Conservation (phyloP, 2,113 vertebrate species). For the Gallinago media region DNA sequence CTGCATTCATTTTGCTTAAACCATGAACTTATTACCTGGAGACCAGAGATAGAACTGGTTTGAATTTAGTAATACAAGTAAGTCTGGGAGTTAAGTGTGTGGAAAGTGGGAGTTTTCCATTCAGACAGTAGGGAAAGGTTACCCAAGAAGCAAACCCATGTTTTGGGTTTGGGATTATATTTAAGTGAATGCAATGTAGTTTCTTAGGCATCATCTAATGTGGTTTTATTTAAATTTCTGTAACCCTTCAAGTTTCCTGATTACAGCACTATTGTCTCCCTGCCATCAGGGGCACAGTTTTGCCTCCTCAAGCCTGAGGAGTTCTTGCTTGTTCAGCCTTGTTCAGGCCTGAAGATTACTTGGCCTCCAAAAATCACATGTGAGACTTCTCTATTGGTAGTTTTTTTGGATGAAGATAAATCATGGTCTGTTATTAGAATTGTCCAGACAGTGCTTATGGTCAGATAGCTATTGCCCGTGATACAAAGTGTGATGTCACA, state of each 20-base stretch:
- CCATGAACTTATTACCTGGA: neutral
- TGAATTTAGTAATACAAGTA: neutral
- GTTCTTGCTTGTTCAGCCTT: too few species aligned
- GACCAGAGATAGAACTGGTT: neutral
- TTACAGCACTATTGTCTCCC: neutral
- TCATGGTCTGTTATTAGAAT: slow-evolving; percentile 32
- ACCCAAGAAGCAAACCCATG: neutral
- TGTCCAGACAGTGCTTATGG: neutral
- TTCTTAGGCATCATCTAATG: neutral
- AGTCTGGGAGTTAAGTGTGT: neutral
- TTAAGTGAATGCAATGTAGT: neutral
- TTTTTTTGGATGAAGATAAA: neutral
- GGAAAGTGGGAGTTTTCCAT: neutral
- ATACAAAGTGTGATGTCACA: neutral
- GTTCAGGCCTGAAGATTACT: neutral
- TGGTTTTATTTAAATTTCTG: neutral
- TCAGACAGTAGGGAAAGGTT: neutral
- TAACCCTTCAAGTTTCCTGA: slow-evolving; percentile 5
- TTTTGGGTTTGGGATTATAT: neutral
- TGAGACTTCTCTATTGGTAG: neutral
- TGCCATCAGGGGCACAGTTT: neutral
- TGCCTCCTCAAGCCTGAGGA: neutral
- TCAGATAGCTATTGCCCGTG: neutral
- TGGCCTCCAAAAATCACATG: neutral
- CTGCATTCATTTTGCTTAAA: neutral